These are phyloP conservation scores for Oophaga sylvatica DNA, from an alignment of 2,797 vertebrate species.

Conservation along the genomic window DNA sequence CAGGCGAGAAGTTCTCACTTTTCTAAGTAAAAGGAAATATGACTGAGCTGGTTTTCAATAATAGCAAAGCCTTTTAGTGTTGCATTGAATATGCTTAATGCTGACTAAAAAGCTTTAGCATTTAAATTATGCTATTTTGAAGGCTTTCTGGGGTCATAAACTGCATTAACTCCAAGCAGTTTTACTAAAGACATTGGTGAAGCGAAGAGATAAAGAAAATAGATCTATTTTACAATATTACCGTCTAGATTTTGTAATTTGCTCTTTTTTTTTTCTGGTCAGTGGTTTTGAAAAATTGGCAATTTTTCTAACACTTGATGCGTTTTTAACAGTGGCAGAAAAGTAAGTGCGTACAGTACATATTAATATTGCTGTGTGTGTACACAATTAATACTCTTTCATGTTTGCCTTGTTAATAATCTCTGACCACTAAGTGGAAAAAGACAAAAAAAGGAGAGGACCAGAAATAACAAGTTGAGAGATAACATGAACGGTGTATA, in stretches of 20 bases:
- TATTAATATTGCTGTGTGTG: slow-evolving; percentile 16
- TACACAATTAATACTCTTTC: neutral
- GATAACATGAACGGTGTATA: no score
- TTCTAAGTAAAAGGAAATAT: slow-evolving; percentile 47
- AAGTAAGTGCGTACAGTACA: neutral
- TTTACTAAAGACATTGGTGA: slow-evolving; percentile 44
- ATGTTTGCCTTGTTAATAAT: neutral
- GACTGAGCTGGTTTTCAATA: slow-evolving; percentile 17
- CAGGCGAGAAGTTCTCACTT: neutral
- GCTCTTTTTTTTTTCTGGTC: slow-evolving; percentile 51
- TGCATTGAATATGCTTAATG: slow-evolving; percentile 62
- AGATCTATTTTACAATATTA: slow-evolving; percentile 53
- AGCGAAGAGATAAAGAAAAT: slow-evolving; percentile 41
- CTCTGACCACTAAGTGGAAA: neutral
- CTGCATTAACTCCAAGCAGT: slow-evolving; percentile 56
- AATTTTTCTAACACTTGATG: slow-evolving; percentile 43
- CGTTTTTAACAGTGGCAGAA: slow-evolving; percentile 33
- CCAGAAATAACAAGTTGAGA: neutral
- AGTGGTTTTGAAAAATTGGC: slow-evolving; percentile 34
- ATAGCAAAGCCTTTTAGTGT: slow-evolving; percentile 43
- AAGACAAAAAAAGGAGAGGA: neutral
- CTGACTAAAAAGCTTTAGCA: slow-evolving; percentile 59
- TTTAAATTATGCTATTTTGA: slow-evolving; percentile 60
- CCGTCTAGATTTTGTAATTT: slow-evolving; percentile 47
- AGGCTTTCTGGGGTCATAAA: slow-evolving; percentile 61